Evolutionary conservation across 2,797 vertebrate species (phyloP), one percentile per base, ranked within the genome.

Genomic region (Poeciliopsis infans): DNA sequence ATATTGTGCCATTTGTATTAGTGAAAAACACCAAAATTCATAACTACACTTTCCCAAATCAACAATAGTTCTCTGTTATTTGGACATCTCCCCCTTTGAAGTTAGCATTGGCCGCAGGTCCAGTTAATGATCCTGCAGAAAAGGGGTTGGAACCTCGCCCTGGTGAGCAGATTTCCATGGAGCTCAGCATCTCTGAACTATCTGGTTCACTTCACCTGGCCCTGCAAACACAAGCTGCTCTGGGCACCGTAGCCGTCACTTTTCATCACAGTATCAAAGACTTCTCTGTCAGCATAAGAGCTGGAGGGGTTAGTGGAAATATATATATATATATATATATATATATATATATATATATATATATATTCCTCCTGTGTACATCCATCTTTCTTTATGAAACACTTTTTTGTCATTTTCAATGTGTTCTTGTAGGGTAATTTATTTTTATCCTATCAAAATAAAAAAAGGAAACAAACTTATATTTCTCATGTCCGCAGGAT

Each of bases 261-360:
- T 94, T 84, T 86, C 90, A 94, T 94, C 91, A 87, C 74, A 74
- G 76, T 90, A 91, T 94, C 93, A 92, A 89, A 92, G 87, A 79
- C 86, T 85, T 89, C 57, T 75, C 76, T 81, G 85, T 83, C 86
- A 80, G 78, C 64, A 47, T 41, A 76, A 33, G 53, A 83, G 86
- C 83, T 85, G 72, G 77, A 81, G 70, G 85, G 72, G 72, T 47
- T 68, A 18, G 74, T 55, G 61, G 74, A 78, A 91, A 81, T 83
- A 45, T 55, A 76, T 74, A 73, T 51, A 51, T 46, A 15, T 45
- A 45, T 46, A 46, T 53, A 78, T 46, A 46, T 45, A n/a, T n/a
- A n/a, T n/a, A 81, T 83, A 45, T 55, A 76, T 74, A 73, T 51
- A 81, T 83, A 45, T 55, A 76, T 74, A 73, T 51, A 45, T 45